phyloP scores from a whole-genome alignment of 2,888 invertebrate species.

The Drosophila mimetica region DNA sequence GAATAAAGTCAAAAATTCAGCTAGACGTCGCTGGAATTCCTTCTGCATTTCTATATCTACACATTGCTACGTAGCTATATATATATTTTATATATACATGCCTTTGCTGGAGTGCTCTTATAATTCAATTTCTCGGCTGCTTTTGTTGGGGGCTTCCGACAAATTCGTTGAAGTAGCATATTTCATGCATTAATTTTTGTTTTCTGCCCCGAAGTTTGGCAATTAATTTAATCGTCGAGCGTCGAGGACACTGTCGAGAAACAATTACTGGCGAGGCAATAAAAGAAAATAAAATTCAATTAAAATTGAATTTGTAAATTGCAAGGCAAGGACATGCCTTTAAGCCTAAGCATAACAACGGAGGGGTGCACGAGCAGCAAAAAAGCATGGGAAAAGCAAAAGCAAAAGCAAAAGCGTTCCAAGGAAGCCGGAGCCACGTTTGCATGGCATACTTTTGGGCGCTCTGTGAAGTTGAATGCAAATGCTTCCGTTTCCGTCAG shows the following conservation, averaged over 20 bases:
- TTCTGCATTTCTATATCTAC: constrained; percentile 33
- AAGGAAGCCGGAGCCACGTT: constrained; percentile 22
- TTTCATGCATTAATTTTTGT: constrained; percentile 55
- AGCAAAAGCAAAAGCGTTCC: constrained; percentile 7
- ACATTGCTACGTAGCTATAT: constrained; percentile 15
- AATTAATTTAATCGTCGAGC: constrained; percentile 63
- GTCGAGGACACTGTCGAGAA: constrained; percentile 35
- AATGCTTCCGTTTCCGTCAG: constrained; percentile 51
- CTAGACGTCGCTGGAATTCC: constrained; percentile 23
- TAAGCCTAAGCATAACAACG: constrained; percentile 10
- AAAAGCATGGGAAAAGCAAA: constrained; percentile 5
- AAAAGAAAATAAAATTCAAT: constrained; percentile 36
- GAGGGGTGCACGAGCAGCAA: background rate
- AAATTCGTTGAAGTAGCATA: constrained; percentile 56
- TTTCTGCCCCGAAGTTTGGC: constrained; percentile 38
- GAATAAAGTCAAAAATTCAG: constrained; percentile 41
- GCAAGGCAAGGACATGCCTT: constrained; percentile 26
- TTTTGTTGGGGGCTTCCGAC: constrained; percentile 41
- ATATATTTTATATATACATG: background rate
- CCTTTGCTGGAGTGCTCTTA: constrained; percentile 41
- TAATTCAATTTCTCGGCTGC: constrained; percentile 66
- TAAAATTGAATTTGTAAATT: constrained; percentile 38
- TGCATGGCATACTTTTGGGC: constrained; percentile 59
- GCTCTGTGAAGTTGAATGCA: constrained; percentile 35
- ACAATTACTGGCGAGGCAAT: constrained; percentile 45